Evolutionary conservation across 2,797 vertebrate species (phyloP).

Genomic region (Picus viridis): DNA sequence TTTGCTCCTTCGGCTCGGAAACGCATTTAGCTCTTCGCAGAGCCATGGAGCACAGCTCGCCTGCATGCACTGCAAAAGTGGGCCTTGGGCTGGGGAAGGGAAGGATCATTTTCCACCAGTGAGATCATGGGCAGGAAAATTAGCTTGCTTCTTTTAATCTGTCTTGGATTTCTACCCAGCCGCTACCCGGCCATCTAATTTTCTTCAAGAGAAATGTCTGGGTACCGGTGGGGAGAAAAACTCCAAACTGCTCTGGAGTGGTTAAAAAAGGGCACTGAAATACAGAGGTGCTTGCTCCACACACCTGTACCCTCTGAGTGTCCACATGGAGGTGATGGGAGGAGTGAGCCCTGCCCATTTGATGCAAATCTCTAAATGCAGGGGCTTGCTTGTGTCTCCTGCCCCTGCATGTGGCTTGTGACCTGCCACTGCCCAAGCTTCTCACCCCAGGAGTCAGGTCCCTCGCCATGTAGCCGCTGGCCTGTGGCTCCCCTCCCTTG

Average conservation of each 20-base stretch:
- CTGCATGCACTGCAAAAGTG: not conserved
- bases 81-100: not conserved
- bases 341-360: not conserved
- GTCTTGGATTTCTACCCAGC: constrained; percentile 16
- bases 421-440: not conserved
- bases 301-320: not conserved
- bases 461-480: not conserved
- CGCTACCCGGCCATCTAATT: not conserved
- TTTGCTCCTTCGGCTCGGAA: constrained; percentile 37
- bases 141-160: constrained; percentile 16
- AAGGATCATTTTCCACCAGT: not conserved
- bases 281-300: fast-evolving
- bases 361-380: not conserved
- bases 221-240: not conserved
- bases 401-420: not conserved
- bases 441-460: fast-evolving
- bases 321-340: not conserved
- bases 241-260: not conserved
- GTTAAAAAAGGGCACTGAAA: not conserved
- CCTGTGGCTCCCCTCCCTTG: not conserved
- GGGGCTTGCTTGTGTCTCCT: not conserved
- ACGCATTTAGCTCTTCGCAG: constrained; percentile 36
- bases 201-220: not conserved
- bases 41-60: not conserved
- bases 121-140: constrained; percentile 34